Conservation (phyloP, 2,113 vertebrate species). For the Clarias batrachus region DNA sequence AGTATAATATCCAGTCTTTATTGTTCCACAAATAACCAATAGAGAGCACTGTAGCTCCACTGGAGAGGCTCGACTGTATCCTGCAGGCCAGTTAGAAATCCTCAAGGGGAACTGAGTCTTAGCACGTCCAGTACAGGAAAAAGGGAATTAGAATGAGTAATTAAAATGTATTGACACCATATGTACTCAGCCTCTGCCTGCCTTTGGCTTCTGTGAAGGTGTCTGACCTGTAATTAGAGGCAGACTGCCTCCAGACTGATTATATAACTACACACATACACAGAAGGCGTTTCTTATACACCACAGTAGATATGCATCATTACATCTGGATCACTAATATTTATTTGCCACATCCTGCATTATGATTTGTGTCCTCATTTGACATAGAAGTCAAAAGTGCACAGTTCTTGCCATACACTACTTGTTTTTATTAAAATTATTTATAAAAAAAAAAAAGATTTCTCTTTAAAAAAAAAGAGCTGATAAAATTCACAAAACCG, state of each 20-base stretch:
- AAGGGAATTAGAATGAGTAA: constrained; percentile 84
- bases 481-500: background rate
- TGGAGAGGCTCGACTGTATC: background rate
- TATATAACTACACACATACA: constrained; percentile 37
- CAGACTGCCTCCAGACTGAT: constrained; percentile 45
- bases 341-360: background rate
- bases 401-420: background rate
- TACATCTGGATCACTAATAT: constrained; percentile 24
- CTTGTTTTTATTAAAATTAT: background rate
- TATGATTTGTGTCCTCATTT: background rate
- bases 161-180: constrained; percentile 86
- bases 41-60: constrained; percentile 68
- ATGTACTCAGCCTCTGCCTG: constrained; percentile 68
- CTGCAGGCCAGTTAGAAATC: background rate
- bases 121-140: constrained; percentile 80
- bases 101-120: constrained; percentile 64
- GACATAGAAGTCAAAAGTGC: background rate
- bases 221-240: constrained; percentile 53
- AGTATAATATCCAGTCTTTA: background rate
- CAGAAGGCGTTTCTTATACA: constrained; percentile 1
- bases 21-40: constrained; percentile 40
- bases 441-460: background rate
- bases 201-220: constrained; percentile 49
- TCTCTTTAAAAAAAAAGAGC: background rate
- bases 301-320: background rate